Evolutionary conservation across 2,888 invertebrate genomes (phyloP).

Genomic region (Entomobrya proxima): DNA sequence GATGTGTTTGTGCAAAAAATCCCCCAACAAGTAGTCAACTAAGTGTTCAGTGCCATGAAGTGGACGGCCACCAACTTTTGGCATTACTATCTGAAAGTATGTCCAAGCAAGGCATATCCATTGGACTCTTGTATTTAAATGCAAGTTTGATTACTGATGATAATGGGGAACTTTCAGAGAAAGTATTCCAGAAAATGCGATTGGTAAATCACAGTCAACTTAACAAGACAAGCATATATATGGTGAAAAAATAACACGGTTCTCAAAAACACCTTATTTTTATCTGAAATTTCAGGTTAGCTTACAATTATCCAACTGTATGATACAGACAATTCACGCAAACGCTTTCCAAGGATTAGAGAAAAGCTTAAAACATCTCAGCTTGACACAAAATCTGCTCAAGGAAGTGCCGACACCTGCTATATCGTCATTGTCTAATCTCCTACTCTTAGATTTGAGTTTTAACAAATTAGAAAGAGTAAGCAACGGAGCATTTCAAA

Average conservation of each 20-base stretch:
- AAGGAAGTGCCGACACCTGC: conserved; percentile 87
- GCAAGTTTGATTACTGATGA: conserved; percentile 84
- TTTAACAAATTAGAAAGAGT: conserved; percentile 86
- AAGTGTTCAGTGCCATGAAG: conserved; percentile 93
- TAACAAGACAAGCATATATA: not conserved
- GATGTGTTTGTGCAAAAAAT: conserved; percentile 93
- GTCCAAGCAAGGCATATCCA: conserved; percentile 82
- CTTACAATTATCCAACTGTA: conserved; percentile 90
- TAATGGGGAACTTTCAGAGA: conserved; percentile 72
- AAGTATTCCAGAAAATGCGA: conserved; percentile 71
- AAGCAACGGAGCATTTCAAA: conserved; percentile 86
- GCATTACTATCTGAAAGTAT: conserved; percentile 79
- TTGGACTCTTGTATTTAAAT: conserved; percentile 92
- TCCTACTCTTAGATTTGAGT: conserved; percentile 90
- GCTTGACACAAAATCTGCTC: conserved; percentile 81
- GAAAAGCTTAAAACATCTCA: conserved; percentile 71
- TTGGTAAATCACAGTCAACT: conserved; percentile 61
- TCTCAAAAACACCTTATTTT: not conserved
- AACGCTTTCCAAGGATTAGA: conserved; percentile 91
- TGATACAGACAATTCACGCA: conserved; percentile 83
- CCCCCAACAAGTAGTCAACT: conserved; percentile 84
- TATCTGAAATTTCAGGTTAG: conserved; percentile 78
- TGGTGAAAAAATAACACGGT: not conserved
- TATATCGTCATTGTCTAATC: conserved; percentile 83
- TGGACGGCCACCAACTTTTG: conserved; percentile 87